Evolutionary conservation across 2,113 vertebrate species (phyloP).

Genomic region (Gymnobelideus leadbeateri): DNA sequence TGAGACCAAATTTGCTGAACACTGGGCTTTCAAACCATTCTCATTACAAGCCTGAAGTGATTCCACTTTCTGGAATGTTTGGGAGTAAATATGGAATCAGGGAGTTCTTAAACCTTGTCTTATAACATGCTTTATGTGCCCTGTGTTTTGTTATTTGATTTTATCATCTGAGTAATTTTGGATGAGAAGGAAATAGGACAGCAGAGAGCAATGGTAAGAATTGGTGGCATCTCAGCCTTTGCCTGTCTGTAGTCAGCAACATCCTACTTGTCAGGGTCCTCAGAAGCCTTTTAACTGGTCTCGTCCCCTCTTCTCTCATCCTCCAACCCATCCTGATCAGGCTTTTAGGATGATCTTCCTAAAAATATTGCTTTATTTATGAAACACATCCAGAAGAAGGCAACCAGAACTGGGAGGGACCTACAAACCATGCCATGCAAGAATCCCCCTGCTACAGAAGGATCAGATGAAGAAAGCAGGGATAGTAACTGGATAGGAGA

Average conservation of each 20-base stretch:
- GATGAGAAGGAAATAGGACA: background rate
- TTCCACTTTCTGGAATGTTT: slow-evolving; percentile 61
- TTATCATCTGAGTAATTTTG: slow-evolving; percentile 67
- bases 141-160: slow-evolving; percentile 73
- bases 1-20: slow-evolving; percentile 73
- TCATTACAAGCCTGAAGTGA: slow-evolving; percentile 66
- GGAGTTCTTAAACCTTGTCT: slow-evolving; percentile 74
- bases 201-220: background rate
- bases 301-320: background rate
- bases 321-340: background rate
- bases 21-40: slow-evolving; percentile 70
- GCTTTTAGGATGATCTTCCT: background rate
- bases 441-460: background rate
- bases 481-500: background rate
- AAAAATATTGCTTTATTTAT: background rate
- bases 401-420: background rate
- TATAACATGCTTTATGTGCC: slow-evolving; percentile 62
- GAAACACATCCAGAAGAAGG: background rate
- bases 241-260: background rate
- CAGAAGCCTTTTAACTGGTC: background rate
- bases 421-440: background rate
- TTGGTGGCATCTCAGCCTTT: background rate
- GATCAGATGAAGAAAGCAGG: background rate
- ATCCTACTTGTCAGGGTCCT: background rate
- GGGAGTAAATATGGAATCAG: slow-evolving; percentile 76